phyloP scores from a whole-genome alignment of 2,113 vertebrate genomes.

The Miniopterus natalensis region DNA sequence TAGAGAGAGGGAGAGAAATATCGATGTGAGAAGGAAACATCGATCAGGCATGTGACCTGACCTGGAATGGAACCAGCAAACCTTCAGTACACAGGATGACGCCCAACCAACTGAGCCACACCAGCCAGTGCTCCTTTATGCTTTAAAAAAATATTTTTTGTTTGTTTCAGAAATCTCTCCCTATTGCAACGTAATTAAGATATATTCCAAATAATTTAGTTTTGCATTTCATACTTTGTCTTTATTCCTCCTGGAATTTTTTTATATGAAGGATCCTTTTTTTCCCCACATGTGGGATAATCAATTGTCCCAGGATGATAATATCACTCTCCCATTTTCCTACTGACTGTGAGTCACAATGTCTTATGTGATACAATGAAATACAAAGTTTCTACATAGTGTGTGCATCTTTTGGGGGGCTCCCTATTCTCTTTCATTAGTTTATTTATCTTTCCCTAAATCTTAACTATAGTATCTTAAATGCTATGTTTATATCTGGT shows the following conservation, averaged over 20 bases:
- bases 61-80: no score
- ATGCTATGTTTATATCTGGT: neutral
- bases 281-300: neutral
- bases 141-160: neutral
- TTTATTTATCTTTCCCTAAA: neutral
- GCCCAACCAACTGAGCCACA: no score
- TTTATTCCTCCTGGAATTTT: neutral
- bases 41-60: no score
- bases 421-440: neutral
- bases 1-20: no score
- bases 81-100: no score
- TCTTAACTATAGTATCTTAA: neutral
- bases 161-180: neutral
- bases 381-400: neutral
- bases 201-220: conserved; percentile 14
- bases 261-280: neutral
- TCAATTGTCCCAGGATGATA: neutral
- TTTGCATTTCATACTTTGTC: neutral
- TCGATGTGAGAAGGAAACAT: no score
- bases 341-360: neutral
- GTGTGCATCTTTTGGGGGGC: neutral
- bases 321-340: neutral
- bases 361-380: neutral
- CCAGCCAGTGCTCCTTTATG: neutral
- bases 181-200: neutral